Base-by-base conservation (phyloP, 2,888 invertebrate species). In the Melanophora roralis region DNA sequence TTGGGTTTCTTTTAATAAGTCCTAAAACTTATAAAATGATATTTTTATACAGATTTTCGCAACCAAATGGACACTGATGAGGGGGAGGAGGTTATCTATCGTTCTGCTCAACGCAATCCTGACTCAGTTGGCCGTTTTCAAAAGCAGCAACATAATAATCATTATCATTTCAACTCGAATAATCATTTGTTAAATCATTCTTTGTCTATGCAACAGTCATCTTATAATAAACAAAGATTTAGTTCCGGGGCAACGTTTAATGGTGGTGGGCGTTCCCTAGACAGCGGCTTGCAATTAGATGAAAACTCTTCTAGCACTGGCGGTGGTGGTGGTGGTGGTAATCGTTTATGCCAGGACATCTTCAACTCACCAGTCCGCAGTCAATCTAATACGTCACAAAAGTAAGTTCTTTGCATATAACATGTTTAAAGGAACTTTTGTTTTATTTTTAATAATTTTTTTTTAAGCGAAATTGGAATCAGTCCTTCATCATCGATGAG, bases 401-500 rank as follows among this genome's bases (percentile, higher is more conserved):
- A 85, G 87, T 87, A 69, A 82, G 83, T 53, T 3, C 6, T 3
- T 27, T 27, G 6, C 6, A 6, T 27, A 5, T 3, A 27, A 27
- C 3, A 5, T 34, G 1, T 23, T 16, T 1, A 8, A 12, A 19
- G 3, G n/a, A 34, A 1, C 16, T 19, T 23, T 32, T 32, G 19
- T 0, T 19, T 14, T 9, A n/a, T 43, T 27, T 38, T 7, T 8
- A 23, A 19, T 36, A 23, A 23, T 21, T 53, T 43, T 1, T 16
- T 77, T 38, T 9, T 34, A 5, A 88, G 89, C 53, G 88, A 88
- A 16, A 84, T 86, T 69, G 85, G 85, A 53, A 85, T 89, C 1
- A 89, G 89, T 81, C 89, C 90, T 14, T 89, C 89, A 1, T 88
- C 89, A 14, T 90, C 89, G 51, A 83, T 88, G 82, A 89, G 89